Evolutionary conservation across 2,888 invertebrate species (phyloP).

Genomic region (Baccha elongata): DNA sequence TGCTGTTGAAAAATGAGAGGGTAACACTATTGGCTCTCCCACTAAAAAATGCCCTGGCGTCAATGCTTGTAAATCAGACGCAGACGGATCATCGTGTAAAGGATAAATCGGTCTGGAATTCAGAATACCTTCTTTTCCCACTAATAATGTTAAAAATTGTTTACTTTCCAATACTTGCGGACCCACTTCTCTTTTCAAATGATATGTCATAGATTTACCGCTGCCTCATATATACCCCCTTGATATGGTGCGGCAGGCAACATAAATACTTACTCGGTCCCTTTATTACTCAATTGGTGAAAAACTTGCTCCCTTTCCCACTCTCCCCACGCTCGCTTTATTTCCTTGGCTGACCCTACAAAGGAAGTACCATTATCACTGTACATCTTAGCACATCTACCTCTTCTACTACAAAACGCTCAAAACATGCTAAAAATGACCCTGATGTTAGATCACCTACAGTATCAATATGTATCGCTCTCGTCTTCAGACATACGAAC

Average conservation of each 20-base stretch:
- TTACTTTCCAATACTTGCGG: conserved; percentile 1
- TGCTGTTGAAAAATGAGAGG: neutral
- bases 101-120: no score
- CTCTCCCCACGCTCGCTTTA: no score
- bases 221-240: conserved; percentile 45
- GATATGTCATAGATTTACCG: conserved; percentile 11
- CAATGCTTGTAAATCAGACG: neutral
- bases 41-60: neutral
- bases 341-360: conserved; percentile 74
- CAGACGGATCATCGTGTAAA: no score
- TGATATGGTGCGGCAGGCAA: conserved; percentile 53
- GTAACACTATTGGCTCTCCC: neutral
- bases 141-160: conserved; percentile 19
- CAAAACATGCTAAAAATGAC: no score
- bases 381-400: no score
- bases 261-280: conserved; percentile 57
- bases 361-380: no score
- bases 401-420: no score
- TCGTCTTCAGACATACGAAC: conserved; percentile 65
- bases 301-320: conserved; percentile 20
- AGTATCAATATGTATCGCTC: neutral
- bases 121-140: neutral
- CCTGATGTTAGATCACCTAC: neutral
- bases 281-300: no score
- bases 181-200: neutral